Evolutionary conservation across 2,113 vertebrate genomes (phyloP).

Genomic region (Hydrolagus affinis): DNA sequence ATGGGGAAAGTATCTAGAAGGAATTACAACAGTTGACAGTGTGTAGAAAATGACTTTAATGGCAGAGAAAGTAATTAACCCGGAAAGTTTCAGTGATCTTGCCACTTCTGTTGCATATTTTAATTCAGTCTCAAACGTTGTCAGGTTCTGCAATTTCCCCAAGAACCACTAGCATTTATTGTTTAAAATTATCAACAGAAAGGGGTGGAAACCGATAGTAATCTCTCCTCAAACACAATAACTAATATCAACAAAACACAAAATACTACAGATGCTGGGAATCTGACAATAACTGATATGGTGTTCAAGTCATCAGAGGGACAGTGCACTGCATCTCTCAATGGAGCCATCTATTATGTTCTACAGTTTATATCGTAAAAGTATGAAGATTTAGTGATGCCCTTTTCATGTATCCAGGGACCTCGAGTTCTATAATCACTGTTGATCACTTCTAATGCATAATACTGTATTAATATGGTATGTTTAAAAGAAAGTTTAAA

Average conservation of each 20-base stretch:
- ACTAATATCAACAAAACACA: too few relatives aligned
- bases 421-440: constrained; percentile 37
- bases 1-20: neutral
- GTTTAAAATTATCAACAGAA: constrained; percentile 13
- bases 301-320: neutral
- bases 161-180: neutral
- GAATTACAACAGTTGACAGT: neutral
- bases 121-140: neutral
- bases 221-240: neutral
- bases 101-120: neutral
- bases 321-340: constrained; percentile 18
- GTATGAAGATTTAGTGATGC: constrained; percentile 45
- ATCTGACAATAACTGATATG: neutral
- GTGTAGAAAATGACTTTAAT: neutral
- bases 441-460: constrained; percentile 32
- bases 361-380: constrained; percentile 43
- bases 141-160: neutral
- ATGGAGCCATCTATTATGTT: constrained; percentile 37
- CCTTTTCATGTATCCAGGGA: constrained; percentile 49
- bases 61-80: neutral
- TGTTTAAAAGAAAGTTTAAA: too few relatives aligned
- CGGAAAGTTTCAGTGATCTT: neutral
- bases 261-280: too few relatives aligned
- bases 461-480: too few relatives aligned
- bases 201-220: neutral